Conservation (phyloP, 1,140 invertebrate species). For the Trichomalopsis sarcophagae region DNA sequence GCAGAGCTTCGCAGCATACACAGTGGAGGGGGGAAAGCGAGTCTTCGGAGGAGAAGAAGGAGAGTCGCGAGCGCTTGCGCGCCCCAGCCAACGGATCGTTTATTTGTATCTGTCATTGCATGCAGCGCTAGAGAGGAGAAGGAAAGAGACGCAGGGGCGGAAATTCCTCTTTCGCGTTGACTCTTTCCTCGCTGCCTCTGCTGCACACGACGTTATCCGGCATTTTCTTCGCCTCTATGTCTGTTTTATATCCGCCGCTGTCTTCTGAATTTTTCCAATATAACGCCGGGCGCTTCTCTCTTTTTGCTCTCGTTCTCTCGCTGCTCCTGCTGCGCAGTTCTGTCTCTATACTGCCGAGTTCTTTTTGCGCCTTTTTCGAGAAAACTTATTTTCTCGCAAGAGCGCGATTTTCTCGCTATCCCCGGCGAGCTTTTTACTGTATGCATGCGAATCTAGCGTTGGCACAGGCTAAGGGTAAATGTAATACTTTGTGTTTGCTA, state of each 20-base stretch:
- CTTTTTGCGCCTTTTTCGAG: conserved; percentile 26
- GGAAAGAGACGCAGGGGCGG: conserved; percentile 49
- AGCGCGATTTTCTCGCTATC: conserved; percentile 19
- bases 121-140: conserved; percentile 52
- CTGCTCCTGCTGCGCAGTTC: background rate
- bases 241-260: conserved; percentile 48
- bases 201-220: conserved; percentile 37
- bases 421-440: conserved; percentile 10
- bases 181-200: conserved; percentile 9
- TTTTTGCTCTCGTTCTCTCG: background rate
- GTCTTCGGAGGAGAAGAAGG: conserved; percentile 26
- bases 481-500: background rate
- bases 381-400: conserved; percentile 34
- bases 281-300: conserved; percentile 20
- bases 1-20: background rate
- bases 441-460: conserved; percentile 29
- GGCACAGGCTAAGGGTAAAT: background rate
- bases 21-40: background rate
- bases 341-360: background rate
- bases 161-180: conserved; percentile 52
- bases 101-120: conserved; percentile 73
- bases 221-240: conserved; percentile 43
- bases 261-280: conserved; percentile 53
- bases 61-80: conserved; percentile 45
- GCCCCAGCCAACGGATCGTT: conserved; percentile 57